Base-by-base conservation (phyloP, 2,888 invertebrate genomes). In the Ormyrus labotus region DNA sequence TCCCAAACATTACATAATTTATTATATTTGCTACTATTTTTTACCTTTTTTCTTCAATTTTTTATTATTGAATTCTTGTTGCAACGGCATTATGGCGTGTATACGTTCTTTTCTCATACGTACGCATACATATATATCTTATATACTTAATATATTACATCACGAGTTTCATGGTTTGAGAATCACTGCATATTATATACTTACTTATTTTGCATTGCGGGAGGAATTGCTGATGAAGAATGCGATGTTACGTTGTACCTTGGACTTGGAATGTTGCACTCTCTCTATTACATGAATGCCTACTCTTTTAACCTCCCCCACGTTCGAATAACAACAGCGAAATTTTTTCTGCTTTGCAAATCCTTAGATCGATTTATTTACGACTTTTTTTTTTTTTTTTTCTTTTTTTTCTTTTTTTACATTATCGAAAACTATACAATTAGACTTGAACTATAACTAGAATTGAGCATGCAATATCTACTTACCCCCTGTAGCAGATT, bases 251-350 rank as follows among this genome's bases (percentile, higher is more conserved):
- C 51, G 61, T 71, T 61, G 55, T 70, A 65, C 64, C 61, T 80
- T 55, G n/a, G n/a, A 69, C 34, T 68, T 47, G 58, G 57, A 77
- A 64, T 70, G 81, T 77, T 81, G 74, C 78, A 81, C 53, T 55
- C 5, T 81, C 67, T 77, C 51, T 34, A 34, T 4, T 34, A 34
- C 2, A 34, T 34, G 61, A 67, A 67, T 80, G 55, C 19, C 60
- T 45, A 6, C 5, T n/a, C 3, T 63, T 61, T 34, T 34, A 34
- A 34, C 34, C 34, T 3, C 34, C 34, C 34, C 34, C 34, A 34
- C 34, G 34, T 34, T 34, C 34, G 3, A 34, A 34, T 34, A 34
- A 34, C 34, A 34, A 34, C 34, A 34, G 34, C 34, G 34, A 34
- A 34, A 34, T 34, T 34, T 34, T 34, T 34, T 34, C 34, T 34